A percentile compares a stretch with the other conserved stretches of the same genome.
These are phyloP conservation scores for Prorops nasuta DNA, from an alignment of 1,140 invertebrate genomes.

Conservation along the genomic window DNA sequence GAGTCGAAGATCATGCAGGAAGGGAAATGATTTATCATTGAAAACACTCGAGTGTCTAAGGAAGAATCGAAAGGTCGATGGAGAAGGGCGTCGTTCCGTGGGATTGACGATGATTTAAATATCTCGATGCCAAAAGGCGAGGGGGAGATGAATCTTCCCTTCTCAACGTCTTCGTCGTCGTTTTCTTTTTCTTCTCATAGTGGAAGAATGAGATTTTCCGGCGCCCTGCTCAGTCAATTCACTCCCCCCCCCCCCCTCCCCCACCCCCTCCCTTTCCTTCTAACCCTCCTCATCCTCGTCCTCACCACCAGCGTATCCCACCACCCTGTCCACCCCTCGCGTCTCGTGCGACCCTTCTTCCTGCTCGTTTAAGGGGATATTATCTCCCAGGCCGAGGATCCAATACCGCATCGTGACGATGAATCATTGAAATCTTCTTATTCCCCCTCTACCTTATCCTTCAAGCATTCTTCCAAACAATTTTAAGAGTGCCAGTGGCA, in stretches of 20 bases:
- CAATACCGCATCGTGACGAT: conserved; percentile 24
- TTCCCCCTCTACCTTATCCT: neutral
- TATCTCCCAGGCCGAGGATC: conserved; percentile 21
- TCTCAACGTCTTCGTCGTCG: conserved; percentile 4
- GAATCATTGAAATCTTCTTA: conserved; percentile 32
- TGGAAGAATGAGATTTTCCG: too few species aligned
- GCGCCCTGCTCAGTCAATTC: too few species aligned
- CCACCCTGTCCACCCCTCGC: neutral
- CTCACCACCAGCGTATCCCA: conserved; percentile 17
- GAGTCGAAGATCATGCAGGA: conserved; percentile 13
- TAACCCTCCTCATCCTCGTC: neutral
- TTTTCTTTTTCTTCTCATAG: conserved; percentile 11
- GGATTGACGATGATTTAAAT: conserved; percentile 30
- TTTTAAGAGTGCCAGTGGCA: conserved; percentile 8
- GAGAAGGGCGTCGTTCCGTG: conserved; percentile 16
- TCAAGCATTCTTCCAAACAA: conserved; percentile 15
- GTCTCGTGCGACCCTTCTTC: conserved; percentile 17
- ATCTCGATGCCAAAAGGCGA: conserved; percentile 13
- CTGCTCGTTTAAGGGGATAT: conserved; percentile 27
- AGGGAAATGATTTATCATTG: conserved; percentile 25
- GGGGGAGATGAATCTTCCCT: conserved; percentile 3
- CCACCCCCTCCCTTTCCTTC: neutral
- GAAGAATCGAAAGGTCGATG: conserved; percentile 13
- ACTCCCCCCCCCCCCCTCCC: neutral
- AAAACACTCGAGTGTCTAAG: too few species aligned